A percentile compares a stretch with the other conserved stretches of the same genome.
Evolutionary conservation across 1,140 invertebrate species (phyloP).

Genomic region (Ectropis grisescens): DNA sequence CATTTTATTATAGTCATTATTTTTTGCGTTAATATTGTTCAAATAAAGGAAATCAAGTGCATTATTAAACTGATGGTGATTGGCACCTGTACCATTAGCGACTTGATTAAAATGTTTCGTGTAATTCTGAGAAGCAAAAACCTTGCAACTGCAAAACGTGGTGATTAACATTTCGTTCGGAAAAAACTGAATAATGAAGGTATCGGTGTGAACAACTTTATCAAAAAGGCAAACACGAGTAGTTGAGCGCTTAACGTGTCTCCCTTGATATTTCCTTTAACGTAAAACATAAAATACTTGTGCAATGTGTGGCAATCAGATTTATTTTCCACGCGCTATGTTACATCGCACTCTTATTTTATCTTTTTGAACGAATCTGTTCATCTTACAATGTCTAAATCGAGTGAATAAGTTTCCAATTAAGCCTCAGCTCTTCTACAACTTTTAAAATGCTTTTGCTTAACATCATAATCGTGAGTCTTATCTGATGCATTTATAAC

Average conservation of each 20-base stretch:
- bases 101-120: constrained; percentile 40
- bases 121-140: constrained; percentile 26
- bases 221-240: constrained; percentile 39
- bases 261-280: too few species aligned
- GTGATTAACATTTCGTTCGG: constrained; percentile 37
- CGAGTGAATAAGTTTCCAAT: constrained; percentile 45
- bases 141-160: constrained; percentile 30
- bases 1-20: constrained; percentile 32
- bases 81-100: constrained; percentile 27
- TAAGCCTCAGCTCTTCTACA: constrained; percentile 40
- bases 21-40: constrained; percentile 12
- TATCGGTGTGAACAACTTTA: constrained; percentile 43
- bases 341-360: too few species aligned
- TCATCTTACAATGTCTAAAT: too few species aligned
- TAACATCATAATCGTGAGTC: constrained; percentile 21
- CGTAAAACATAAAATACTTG: too few species aligned
- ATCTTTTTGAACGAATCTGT: too few species aligned
- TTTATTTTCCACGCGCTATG: too few species aligned
- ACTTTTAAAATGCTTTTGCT: constrained; percentile 24
- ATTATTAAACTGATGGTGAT: constrained; percentile 23
- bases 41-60: constrained; percentile 1
- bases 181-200: constrained; percentile 39
- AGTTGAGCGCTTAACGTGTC: constrained; percentile 22
- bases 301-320: too few species aligned
- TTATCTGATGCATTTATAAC: constrained; percentile 18